Base-by-base conservation (phyloP, 2,113 vertebrate genomes). In the Galemys pyrenaicus region DNA sequence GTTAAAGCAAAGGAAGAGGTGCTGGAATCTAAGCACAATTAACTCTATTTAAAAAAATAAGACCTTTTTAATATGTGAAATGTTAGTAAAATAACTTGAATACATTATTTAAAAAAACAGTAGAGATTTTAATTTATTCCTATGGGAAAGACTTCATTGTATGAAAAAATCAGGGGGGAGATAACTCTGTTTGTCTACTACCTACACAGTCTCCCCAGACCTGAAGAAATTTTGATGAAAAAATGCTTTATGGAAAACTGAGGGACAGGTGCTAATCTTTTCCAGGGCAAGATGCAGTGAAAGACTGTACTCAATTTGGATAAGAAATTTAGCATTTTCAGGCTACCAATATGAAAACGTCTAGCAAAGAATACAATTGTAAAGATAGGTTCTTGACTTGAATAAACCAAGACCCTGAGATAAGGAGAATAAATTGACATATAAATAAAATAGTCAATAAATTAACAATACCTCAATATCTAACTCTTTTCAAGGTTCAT, bases 261-360 rank as follows among this genome's bases (percentile, higher is more conserved):
- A 95, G 44, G 22, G 92, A 81, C 12, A 65, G 49, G 41, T 87
- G 81, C 32, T 90, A 73, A 92, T 92, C 9, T 90, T 92, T 87
- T 73, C 32, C 35, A n/a, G 12, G 30, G 35, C 6, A 81, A 70
- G 65, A 70, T 44, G 5, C 2, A 70, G 9, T 56, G 16, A 93
- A 7, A 73, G 13, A 89, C 5, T 84, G 5, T 51, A 67, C 41
- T 96, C 71, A 75, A 75, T 65, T 6, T 54, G 73, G 60, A 51
- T 70, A 46, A 78, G 80, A 95, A 93, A 93, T 92, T 89, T 79
- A 70, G 82, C 68, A 39, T 65, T 79, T 87, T 58, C 26, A 30
- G 73, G 39, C n/a, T 89, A 56, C 41, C 35, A 37, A 28, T 28
- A 90, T 67, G 64, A 87, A 35, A 89, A 79, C 37, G 75, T 87